Evolutionary conservation across 2,888 invertebrate species (phyloP), one percentile per base, ranked within the genome.

Genomic region (Leptinotarsa peninsularis): DNA sequence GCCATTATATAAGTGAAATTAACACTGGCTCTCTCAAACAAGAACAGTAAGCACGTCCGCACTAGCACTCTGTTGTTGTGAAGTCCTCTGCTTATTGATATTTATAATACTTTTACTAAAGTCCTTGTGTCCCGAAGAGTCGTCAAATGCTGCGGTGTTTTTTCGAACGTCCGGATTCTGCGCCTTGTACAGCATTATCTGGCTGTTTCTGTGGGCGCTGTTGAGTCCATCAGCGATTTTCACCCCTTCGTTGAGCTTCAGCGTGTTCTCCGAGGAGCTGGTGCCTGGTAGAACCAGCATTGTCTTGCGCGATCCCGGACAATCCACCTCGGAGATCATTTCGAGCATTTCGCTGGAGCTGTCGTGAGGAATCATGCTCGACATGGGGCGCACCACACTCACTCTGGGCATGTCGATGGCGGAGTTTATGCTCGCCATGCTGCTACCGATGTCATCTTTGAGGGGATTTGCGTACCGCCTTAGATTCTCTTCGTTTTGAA

Each of bases 401-500:
- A 89, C 89, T 81, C 88, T 86, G 3, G 88, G 93, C 81, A 88
- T 80, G 72, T 88, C 89, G 50, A 88, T 77, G 18, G 84, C 82
- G 7, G 86, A 85, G 71, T 86, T 85, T 23, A 86, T 85, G 76
- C 85, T 86, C 4, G 84, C 86, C 81, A 87, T 78, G 70, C 70
- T 78, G 70, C 70, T 85, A 54, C 86, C 83, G 27, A 91, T 89
- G 71, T 88, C 82, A 91, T 90, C 79, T 88, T 90, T 77, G 87
- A 89, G 78, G 88, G 88, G 88, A 81, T 88, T 88, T 23, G 88
- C 87, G 77, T 88, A 88, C 72, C 82, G 49, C 58, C 70, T 91
- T 75, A 97, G 90, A 86, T 96, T 96, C 88, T 97, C 96, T 86
- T 96, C 96, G 87, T 96, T 96, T 88, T 97, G 96, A 75, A 96